Base-by-base conservation (phyloP, 2,888 invertebrate genomes). In the Augiades crinisus region DNA sequence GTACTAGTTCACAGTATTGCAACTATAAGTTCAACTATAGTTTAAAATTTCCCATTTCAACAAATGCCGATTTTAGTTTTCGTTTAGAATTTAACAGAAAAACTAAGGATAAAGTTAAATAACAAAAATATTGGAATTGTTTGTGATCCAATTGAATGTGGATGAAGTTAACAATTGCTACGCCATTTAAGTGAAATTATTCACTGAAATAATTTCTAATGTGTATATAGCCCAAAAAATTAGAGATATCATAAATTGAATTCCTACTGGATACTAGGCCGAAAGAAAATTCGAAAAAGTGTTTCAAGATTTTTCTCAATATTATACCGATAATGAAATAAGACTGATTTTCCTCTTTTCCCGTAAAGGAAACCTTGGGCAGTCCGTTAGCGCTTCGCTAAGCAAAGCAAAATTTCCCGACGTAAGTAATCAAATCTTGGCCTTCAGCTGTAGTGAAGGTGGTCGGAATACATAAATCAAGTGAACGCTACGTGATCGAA, bases 381-480 rank as follows among this genome's bases (percentile, higher is more conserved):
- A 65, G 70, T 66, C 70, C 64, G 69, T 74, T 74, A 74, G 65
- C 69, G 70, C 72, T 68, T 67, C 67, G 63, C 61, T 59, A 69
- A 72, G 62, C 67, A 72, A 69, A 72, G 62, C 67, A 72, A 76
- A 71, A 74, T 68, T 65, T 65, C 64, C 67, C 63, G 62, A 67
- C 64, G 64, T 70, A 76, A 72, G 77, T 81, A 84, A 86, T 84
- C 80, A 78, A 81, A 81, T 83, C 75, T 74, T 78, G 69, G 70
- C 72, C 73, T 70, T 68, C 68, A 73, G 72, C 68, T 68, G 68
- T 74, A 72, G 66, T 69, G 73, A 78, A 83, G 80, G 78, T 82
- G 78, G 75, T 81, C 64, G 74, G 80, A 81, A 82, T 82, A 85
- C 79, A 79, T 82, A 85, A 87, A 86, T 86, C 83, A 84, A 81